phyloP scores from a whole-genome alignment of 2,113 vertebrate genomes.

The Etia nguti region DNA sequence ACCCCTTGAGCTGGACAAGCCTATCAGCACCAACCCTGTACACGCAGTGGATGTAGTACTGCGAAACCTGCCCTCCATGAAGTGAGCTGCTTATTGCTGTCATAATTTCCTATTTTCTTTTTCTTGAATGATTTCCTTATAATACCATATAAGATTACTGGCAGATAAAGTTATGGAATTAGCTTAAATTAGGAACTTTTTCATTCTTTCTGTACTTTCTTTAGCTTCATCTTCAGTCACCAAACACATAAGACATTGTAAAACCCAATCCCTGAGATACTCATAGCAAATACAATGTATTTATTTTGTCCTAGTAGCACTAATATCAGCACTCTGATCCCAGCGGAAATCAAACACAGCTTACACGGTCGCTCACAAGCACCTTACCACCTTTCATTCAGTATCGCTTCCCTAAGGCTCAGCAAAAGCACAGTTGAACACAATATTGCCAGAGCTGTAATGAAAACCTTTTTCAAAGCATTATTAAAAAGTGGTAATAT shows the following conservation, averaged over 20 bases:
- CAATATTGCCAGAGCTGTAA: conserved; percentile 30
- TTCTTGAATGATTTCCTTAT: not conserved
- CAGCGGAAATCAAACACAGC: conserved; percentile 49
- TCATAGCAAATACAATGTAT: not conserved
- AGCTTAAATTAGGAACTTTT: not conserved
- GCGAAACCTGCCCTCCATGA: conserved; percentile 98
- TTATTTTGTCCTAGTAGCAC: not conserved
- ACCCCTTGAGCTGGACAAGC: conserved; percentile 97
- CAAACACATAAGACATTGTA: not conserved
- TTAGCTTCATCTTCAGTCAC: not conserved
- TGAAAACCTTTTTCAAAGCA: conserved; percentile 27
- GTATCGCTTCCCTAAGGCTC: conserved; percentile 15
- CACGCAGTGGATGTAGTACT: conserved; percentile 98
- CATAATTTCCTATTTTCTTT: not conserved
- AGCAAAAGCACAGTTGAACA: not conserved
- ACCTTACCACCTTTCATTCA: not conserved
- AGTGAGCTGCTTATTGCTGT: conserved; percentile 75
- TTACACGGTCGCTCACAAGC: not conserved
- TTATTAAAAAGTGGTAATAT: conserved; percentile 43
- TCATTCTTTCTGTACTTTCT: not conserved
- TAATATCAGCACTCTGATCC: conserved; percentile 25
- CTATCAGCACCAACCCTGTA: conserved; percentile 98
- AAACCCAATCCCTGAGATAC: not conserved
- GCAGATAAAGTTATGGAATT: rapidly evolving
- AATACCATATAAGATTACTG: not conserved